Conservation (phyloP, 2,888 invertebrate species). For the Drosophila diplacantha region DNA sequence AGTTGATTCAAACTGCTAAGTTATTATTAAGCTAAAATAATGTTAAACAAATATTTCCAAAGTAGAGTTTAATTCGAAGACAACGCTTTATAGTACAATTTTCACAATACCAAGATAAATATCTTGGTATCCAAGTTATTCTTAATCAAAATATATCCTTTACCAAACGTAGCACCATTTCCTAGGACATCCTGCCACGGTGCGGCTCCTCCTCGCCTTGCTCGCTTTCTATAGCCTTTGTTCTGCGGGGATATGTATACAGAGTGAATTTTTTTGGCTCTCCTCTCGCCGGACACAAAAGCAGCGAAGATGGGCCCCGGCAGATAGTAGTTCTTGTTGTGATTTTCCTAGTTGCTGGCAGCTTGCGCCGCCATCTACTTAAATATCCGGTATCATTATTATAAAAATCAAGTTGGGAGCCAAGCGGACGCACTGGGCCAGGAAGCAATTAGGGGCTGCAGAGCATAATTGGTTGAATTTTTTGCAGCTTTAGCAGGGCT, state of each 20-base stretch:
- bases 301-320: conserved; percentile 38
- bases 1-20: no score
- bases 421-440: conserved; percentile 53
- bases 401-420: conserved; percentile 58
- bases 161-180: background rate
- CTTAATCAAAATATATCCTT: background rate
- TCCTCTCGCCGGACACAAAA: conserved; percentile 38
- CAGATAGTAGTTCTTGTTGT: conserved; percentile 50
- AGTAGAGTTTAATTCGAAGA: no score
- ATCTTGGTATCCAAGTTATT: background rate
- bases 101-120: background rate
- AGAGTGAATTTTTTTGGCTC: conserved; percentile 27
- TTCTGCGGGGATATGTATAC: conserved; percentile 44
- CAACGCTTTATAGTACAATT: background rate
- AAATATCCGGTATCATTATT: conserved; percentile 71
- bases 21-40: no score
- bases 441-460: conserved; percentile 65
- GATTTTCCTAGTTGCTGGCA: conserved; percentile 54
- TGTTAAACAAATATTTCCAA: background rate
- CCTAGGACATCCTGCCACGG: conserved; percentile 32
- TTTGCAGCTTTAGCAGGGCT: conserved; percentile 26
- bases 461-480: conserved; percentile 66
- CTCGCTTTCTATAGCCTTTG: conserved; percentile 37
- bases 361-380: conserved; percentile 66
- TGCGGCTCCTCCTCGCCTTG: conserved; percentile 23